These are phyloP conservation scores for Lamprotornis superbus DNA, from an alignment of 2,113 vertebrate genomes.

Conservation along the genomic window DNA sequence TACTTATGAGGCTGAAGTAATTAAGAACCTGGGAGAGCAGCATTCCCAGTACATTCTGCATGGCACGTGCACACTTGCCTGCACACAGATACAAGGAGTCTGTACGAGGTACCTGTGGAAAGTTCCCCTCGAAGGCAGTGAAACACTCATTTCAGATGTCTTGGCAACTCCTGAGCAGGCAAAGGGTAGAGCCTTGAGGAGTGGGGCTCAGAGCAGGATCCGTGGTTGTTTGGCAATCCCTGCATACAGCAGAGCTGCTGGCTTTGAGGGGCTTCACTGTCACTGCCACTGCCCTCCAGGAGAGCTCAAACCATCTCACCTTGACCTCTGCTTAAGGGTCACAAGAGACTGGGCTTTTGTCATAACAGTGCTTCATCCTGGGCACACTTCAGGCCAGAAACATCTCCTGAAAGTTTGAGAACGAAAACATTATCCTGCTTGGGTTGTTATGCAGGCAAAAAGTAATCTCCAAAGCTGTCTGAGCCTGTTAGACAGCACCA, in stretches of 20 bases:
- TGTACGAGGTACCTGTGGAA: background rate
- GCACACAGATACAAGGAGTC: too few species aligned
- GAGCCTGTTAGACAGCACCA: background rate
- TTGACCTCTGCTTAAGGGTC: background rate
- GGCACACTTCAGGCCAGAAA: background rate
- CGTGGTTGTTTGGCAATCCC: fast-evolving
- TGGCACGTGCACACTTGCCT: too few species aligned
- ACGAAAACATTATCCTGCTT: background rate
- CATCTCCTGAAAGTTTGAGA: background rate
- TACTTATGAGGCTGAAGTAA: too few species aligned
- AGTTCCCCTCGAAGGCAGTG: fast-evolving
- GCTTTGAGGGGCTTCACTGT: background rate
- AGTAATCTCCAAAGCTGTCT: background rate
- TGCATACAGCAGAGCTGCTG: background rate
- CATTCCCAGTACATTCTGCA: fast-evolving
- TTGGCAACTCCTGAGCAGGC: background rate
- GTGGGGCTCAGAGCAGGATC: background rate
- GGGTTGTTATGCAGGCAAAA: background rate
- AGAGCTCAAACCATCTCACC: background rate
- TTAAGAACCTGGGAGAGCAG: background rate
- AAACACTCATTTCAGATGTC: background rate
- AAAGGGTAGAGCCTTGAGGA: background rate
- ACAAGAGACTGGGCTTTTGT: background rate
- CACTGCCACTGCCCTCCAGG: fast-evolving
- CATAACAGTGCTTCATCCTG: background rate